Percentiles rank a stretch among this genome's conserved stretches.
Conservation (phyloP, 2,113 vertebrate genomes). For the Mugil cephalus region DNA sequence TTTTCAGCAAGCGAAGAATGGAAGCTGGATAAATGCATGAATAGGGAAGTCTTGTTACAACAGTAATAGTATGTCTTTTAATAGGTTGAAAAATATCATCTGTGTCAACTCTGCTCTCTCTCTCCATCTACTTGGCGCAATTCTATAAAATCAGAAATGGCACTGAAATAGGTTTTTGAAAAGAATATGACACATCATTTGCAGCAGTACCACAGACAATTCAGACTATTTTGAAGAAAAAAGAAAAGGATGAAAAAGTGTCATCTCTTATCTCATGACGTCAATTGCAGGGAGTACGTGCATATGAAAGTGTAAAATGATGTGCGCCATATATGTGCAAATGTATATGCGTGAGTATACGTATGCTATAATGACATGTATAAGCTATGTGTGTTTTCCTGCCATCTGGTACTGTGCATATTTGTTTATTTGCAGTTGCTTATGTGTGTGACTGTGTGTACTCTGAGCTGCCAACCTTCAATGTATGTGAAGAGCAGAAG, state of each 20-base stretch:
- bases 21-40: neutral
- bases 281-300: neutral
- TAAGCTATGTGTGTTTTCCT: constrained; percentile 9
- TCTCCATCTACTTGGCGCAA: neutral
- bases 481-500: constrained; percentile 8
- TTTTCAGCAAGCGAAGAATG: constrained; percentile 11
- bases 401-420: constrained; percentile 3
- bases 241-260: neutral
- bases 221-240: constrained; percentile 25
- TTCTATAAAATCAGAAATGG: constrained; percentile 16
- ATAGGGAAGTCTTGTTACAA: neutral
- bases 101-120: neutral
- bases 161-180: constrained; percentile 15
- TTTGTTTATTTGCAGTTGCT: constrained; percentile 17
- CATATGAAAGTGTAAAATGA: neutral
- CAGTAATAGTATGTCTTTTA: constrained; percentile 8
- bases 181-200: constrained; percentile 13
- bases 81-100: constrained; percentile 13
- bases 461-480: neutral
- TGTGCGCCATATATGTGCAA: neutral
- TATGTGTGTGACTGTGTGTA: neutral
- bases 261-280: constrained; percentile 9
- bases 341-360: neutral
- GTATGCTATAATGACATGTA: neutral
- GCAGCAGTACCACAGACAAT: neutral